phyloP scores from a whole-genome alignment of 2,888 invertebrate species.

The Pardosa pseudoannulata region DNA sequence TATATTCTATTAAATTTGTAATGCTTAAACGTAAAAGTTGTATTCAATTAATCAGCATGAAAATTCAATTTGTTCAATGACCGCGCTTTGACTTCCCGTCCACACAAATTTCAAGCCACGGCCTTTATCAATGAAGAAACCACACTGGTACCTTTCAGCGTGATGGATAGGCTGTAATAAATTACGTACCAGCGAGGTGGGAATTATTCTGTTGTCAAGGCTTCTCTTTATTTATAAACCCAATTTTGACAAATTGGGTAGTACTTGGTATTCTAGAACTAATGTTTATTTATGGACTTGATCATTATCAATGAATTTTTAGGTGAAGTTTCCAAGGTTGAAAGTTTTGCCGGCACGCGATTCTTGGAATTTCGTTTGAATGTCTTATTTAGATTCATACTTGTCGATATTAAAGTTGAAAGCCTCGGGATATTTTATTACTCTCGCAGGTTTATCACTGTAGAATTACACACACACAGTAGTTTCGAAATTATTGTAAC shows the following conservation, averaged over 20 bases:
- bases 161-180: conserved; percentile 26
- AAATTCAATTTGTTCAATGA: neutral
- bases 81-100: neutral
- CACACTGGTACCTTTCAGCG: conserved; percentile 26
- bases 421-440: neutral
- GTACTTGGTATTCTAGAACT: conserved; percentile 39
- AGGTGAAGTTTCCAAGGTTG: conserved; percentile 27
- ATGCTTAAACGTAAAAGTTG: too few relatives aligned
- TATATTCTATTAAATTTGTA: too few relatives aligned
- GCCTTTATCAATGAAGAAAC: neutral
- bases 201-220: conserved; percentile 53
- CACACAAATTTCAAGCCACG: neutral
- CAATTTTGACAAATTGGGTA: conserved; percentile 59
- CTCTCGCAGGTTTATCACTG: neutral
- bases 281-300: conserved; percentile 65
- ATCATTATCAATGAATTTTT: conserved; percentile 63
- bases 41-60: neutral
- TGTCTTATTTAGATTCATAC: conserved; percentile 33
- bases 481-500: too few relatives aligned
- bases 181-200: conserved; percentile 35
- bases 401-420: neutral
- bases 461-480: too few relatives aligned
- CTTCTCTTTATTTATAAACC: conserved; percentile 57
- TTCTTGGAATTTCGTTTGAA: conserved; percentile 24
- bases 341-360: neutral